A percentile compares a stretch with the other conserved stretches of the same genome.
phyloP scores from a whole-genome alignment of 2,888 invertebrate genomes.

The Tetranychus piercei region DNA sequence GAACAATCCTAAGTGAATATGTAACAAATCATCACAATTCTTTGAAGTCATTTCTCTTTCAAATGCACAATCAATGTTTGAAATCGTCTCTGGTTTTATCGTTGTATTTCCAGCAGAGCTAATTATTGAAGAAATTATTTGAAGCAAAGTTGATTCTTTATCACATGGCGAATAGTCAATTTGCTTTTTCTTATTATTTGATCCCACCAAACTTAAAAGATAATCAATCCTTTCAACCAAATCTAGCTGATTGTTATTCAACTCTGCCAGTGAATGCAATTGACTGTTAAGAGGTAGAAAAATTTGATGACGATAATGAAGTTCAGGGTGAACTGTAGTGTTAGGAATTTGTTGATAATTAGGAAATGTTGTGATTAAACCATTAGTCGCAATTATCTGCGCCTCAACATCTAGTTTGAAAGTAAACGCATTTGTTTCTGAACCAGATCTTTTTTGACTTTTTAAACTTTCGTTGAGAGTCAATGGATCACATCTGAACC shows the following conservation, averaged over 20 bases:
- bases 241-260: neutral
- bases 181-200: too few relatives aligned
- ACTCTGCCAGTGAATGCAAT: neutral
- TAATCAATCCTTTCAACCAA: too few relatives aligned
- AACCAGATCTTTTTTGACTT: neutral
- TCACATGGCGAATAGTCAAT: too few relatives aligned
- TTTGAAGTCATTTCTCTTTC: neutral
- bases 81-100: neutral
- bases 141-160: neutral
- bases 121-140: neutral
- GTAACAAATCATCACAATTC: neutral
- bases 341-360: neutral
- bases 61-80: neutral
- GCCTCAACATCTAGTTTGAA: slow-evolving; percentile 1
- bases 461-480: neutral
- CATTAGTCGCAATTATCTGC: slow-evolving; percentile 4
- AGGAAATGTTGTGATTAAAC: neutral
- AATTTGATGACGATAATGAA: neutral
- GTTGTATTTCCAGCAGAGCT: neutral
- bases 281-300: neutral
- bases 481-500: slow-evolving; percentile 17
- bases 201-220: too few relatives aligned
- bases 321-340: neutral
- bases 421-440: neutral
- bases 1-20: neutral